phyloP scores from a whole-genome alignment of 2,797 vertebrate species.

The Ptychobarbus kaznakovi region DNA sequence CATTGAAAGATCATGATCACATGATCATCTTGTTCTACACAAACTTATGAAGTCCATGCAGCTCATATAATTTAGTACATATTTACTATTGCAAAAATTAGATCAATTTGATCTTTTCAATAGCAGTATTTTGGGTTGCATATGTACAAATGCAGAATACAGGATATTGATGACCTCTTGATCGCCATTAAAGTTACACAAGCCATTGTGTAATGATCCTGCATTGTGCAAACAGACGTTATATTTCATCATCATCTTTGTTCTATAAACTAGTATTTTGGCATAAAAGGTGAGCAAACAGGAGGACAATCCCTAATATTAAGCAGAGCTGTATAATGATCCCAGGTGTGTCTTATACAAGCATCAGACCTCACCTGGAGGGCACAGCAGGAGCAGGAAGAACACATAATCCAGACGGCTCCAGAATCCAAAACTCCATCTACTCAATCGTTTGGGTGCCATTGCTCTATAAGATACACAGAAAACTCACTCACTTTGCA shows the following conservation, averaged over 20 bases:
- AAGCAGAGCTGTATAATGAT: not conserved
- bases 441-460: constrained; percentile 35
- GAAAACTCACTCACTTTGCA: not conserved
- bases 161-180: not conserved
- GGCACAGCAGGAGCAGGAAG: constrained; percentile 57
- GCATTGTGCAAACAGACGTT: constrained; percentile 3
- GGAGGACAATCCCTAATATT: not conserved
- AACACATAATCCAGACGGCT: constrained; percentile 49
- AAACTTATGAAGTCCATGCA: not conserved
- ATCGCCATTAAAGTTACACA: constrained; percentile 18
- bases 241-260: not conserved
- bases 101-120: not conserved
- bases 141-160: too few species aligned
- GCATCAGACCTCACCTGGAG: constrained; percentile 60
- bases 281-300: constrained; percentile 28
- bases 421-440: not conserved
- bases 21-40: not conserved
- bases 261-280: not conserved
- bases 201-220: not conserved
- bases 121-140: not conserved
- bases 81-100: not conserved
- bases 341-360: constrained; percentile 13
- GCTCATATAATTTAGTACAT: not conserved
- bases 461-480: constrained; percentile 62
- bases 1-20: not conserved